Evolutionary conservation across 2,113 vertebrate genomes (phyloP), one percentile per base, ranked within the genome.

Genomic region (Aegithalos caudatus): DNA sequence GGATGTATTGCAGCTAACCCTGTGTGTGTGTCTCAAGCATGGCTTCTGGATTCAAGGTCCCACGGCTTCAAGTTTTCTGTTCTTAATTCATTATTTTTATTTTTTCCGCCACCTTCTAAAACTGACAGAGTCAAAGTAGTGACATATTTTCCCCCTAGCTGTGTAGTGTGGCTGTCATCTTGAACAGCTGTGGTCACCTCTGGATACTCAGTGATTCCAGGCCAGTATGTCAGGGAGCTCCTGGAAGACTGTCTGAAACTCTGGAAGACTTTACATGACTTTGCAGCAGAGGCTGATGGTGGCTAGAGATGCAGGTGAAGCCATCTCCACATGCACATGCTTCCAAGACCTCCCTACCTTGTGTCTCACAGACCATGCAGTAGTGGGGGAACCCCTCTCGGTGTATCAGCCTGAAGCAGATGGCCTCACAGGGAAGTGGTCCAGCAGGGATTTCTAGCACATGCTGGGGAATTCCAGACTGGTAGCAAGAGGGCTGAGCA

Each of bases 361-460:
- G 4, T n/a, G 25, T 50, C 29, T 64, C 44, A 64, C 3, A 11
- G 53, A 17, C 44, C 3, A 2, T 1, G 0, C 2, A 2, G 13
- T 19, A n/a, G 47, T 0, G 2, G 44, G 38, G 57, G 38, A 74
- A 22, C 14, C 17, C 4, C n/a, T 71, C 24, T 0, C 2, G 4
- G 3, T 62, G 2, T 29, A 31, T 50, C 48, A 54, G n/a, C 38
- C 37, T 62, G 37, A 58, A 54, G n/a, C 51, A 37, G 53, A 7
- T 16, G 67, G 47, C 15, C 38, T 66, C 28, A 37, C 12, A 37
- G 71, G 2, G 3, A 77, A 80, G 27, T 60, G 35, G 33, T 45
- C 37, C 62, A 29, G 56, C 24, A 48, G 53, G 21, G 50, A n/a
- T 38, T 81, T 88, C 16, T 19, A n/a, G 13, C 38, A 28, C 0